phyloP scores from a whole-genome alignment of 2,888 invertebrate species.

The Gerris lacustris region DNA sequence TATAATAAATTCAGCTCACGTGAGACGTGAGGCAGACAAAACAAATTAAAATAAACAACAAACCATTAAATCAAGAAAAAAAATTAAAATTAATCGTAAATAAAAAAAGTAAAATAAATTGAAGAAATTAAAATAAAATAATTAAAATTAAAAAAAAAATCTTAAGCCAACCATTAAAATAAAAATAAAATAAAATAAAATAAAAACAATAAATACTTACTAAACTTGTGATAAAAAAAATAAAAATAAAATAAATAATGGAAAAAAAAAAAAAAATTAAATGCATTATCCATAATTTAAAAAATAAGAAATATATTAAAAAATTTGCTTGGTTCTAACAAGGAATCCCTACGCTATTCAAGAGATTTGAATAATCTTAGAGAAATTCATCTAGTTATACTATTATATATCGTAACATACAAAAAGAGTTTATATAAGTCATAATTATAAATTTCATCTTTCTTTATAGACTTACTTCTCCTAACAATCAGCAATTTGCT shows the following conservation, averaged over 20 bases:
- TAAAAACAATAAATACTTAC: constrained; percentile 2
- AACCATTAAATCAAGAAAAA: too few relatives aligned
- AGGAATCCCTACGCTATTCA: background rate
- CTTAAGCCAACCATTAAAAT: constrained; percentile 4
- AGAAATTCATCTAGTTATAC: background rate
- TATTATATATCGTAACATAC: background rate
- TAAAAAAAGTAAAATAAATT: too few relatives aligned
- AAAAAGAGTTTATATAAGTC: background rate
- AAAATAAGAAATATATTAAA: background rate
- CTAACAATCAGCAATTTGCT: background rate
- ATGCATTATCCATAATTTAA: background rate
- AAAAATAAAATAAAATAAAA: background rate
- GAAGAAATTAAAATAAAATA: too few relatives aligned
- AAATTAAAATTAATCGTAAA: too few relatives aligned
- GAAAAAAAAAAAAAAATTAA: background rate
- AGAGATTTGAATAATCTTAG: background rate
- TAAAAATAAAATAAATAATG: background rate
- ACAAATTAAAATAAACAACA: too few relatives aligned
- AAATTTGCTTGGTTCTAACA: background rate
- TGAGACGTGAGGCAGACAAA: too few relatives aligned
- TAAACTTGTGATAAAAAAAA: background rate
- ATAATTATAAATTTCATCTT: background rate
- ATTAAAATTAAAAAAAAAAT: background rate
- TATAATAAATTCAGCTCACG: too few relatives aligned
- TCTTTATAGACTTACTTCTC: background rate